Conservation (phyloP, 2,888 invertebrate genomes). For the Spodoptera picta region DNA sequence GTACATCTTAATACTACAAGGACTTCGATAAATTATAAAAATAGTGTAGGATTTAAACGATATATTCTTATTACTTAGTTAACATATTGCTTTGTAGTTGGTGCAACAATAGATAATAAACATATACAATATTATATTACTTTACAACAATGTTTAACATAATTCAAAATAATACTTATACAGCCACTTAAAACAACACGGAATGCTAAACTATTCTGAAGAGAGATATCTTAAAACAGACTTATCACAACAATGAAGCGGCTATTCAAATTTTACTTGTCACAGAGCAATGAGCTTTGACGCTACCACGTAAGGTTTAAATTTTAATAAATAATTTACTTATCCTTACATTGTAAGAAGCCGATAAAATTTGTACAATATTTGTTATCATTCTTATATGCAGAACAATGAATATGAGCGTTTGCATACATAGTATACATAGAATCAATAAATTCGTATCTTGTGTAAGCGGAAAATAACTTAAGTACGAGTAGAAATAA, state of each 20-base stretch:
- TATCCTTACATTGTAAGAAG: slow-evolving; percentile 32
- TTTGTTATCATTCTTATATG: slow-evolving; percentile 10
- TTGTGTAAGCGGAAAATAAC: slow-evolving; percentile 23
- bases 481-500: slow-evolving; percentile 25
- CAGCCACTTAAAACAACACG: slow-evolving; percentile 28
- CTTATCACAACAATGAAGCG: slow-evolving; percentile 36
- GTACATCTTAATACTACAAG: neutral
- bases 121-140: slow-evolving; percentile 37
- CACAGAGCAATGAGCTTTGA: slow-evolving; percentile 29
- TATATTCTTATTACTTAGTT: slow-evolving; percentile 37
- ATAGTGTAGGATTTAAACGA: slow-evolving; percentile 34
- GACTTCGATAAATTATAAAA: slow-evolving; percentile 32
- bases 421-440: slow-evolving; percentile 52
- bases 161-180: slow-evolving; percentile 34
- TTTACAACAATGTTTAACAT: slow-evolving; percentile 41
- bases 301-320: slow-evolving; percentile 14
- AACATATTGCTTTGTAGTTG: slow-evolving; percentile 34
- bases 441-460: slow-evolving; percentile 22
- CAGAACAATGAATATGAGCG: slow-evolving; percentile 26
- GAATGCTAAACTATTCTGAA: slow-evolving; percentile 37
- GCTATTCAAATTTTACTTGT: slow-evolving; percentile 12
- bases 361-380: slow-evolving; percentile 26
- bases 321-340: slow-evolving; percentile 20
- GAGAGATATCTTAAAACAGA: slow-evolving; percentile 26
- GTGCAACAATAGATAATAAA: slow-evolving; percentile 47